Base-by-base conservation (phyloP, 2,888 invertebrate species). In the Pachliopta kotzebuea region DNA sequence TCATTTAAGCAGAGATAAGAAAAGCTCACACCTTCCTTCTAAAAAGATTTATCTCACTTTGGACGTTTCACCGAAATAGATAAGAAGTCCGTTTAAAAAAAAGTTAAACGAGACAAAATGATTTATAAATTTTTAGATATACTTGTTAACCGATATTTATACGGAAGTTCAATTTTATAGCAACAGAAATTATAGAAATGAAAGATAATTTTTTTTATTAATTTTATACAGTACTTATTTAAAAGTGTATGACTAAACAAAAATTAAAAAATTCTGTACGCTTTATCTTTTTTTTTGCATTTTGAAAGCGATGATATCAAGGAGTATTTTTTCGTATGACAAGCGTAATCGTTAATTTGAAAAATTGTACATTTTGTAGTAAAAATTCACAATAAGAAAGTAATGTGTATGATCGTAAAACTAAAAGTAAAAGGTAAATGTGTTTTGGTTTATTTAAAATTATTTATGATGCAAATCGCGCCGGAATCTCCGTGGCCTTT, bases 1-100 rank as follows among this genome's bases (percentile, higher is more conserved):
- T 70, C 72, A 64, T 63, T 62, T 56, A 64, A 69, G 69, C 66
- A 77, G 76, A 78, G 69, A 72, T 72, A 68, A 68, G 67, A 61
- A 69, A 67, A 62, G 59, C 56, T 62, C 67, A 70, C 68, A 71
- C 63, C 67, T 67, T 68, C 56, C 66, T 42, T 31, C 60, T 58
- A 53, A 63, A 60, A 54, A 45, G 50, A 24, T n/a, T 62, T 67
- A 67, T 65, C 61, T 50, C 49, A 56, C 21, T 31, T 60, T n/a
- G 31, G 56, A 54, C 49, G 53, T 50, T 31, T 52, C 45, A 60
- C 49, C 52, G 8, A 37, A 20, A 56, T 11, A 60, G 64, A 64
- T 64, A 64, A 64, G 50, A n/a, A 21, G 37, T 0, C 55, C 49
- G 37, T 52, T 4, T 3, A 45, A 45, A 45, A 45, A 18, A n/a